A percentile compares a stretch with the other conserved stretches of the same genome.
Conservation (phyloP, 2,113 vertebrate species). For the Microtus ochrogaster region DNA sequence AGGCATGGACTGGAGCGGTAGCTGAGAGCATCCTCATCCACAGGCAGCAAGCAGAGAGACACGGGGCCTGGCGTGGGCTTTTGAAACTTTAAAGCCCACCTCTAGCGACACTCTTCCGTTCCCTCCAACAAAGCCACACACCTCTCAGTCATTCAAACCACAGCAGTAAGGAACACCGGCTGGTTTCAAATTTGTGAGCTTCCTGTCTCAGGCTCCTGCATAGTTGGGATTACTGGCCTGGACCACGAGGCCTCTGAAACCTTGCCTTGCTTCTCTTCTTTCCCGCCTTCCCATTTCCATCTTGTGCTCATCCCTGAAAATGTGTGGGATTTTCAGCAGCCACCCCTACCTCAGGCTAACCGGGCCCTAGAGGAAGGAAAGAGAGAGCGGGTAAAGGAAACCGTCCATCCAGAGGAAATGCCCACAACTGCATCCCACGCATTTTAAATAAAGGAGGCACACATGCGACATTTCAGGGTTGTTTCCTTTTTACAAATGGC, state of each 20-base stretch:
- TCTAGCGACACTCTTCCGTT: no score
- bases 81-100: neutral
- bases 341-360: neutral
- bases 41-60: neutral
- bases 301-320: neutral
- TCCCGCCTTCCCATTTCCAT: neutral
- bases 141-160: neutral
- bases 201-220: neutral
- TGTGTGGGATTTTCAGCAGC: neutral
- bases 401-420: constrained; percentile 17
- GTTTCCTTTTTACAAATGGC: constrained; percentile 47
- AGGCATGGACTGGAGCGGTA: neutral
- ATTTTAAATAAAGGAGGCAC: constrained; percentile 62
- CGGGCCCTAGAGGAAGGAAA: neutral
- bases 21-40: neutral
- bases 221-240: neutral
- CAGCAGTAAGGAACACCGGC: neutral
- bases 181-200: neutral
- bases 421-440: constrained; percentile 59
- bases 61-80: neutral
- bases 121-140: neutral
- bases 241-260: neutral
- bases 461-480: neutral
- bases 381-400: constrained; percentile 49
- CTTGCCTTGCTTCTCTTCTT: neutral